Conservation (phyloP, 2,113 vertebrate genomes). For the Tyrannus savana region DNA sequence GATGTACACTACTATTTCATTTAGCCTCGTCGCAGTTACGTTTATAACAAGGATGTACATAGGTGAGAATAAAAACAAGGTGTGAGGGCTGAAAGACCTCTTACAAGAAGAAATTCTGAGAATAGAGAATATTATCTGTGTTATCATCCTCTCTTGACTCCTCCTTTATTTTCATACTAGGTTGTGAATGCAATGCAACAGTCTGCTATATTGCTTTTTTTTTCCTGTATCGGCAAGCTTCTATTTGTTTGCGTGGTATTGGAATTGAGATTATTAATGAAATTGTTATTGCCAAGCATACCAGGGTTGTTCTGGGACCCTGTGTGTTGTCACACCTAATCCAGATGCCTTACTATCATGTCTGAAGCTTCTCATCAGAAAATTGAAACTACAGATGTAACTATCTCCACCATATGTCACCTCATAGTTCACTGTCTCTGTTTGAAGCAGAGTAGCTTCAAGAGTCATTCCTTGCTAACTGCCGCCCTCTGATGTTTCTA, state of each 20-base stretch:
- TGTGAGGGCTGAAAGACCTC: background rate
- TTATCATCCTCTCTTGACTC: background rate
- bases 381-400: background rate
- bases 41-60: background rate
- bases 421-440: rapidly evolving
- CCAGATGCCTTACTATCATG: background rate
- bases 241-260: background rate
- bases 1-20: background rate
- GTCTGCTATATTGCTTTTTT: background rate
- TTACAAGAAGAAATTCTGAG: background rate
- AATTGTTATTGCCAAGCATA: background rate
- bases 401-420: background rate
- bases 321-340: background rate
- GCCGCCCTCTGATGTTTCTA: background rate
- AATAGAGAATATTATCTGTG: background rate
- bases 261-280: background rate
- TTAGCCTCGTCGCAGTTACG: background rate
- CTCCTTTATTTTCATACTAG: background rate
- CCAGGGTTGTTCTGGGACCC: background rate
- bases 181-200: background rate
- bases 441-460: background rate
- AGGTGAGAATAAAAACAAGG: background rate
- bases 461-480: constrained; percentile 11
- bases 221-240: background rate
- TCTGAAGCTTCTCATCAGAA: background rate